These are phyloP conservation scores for Chloroclysta siterata DNA, from an alignment of 2,888 invertebrate genomes.

Conservation along the genomic window DNA sequence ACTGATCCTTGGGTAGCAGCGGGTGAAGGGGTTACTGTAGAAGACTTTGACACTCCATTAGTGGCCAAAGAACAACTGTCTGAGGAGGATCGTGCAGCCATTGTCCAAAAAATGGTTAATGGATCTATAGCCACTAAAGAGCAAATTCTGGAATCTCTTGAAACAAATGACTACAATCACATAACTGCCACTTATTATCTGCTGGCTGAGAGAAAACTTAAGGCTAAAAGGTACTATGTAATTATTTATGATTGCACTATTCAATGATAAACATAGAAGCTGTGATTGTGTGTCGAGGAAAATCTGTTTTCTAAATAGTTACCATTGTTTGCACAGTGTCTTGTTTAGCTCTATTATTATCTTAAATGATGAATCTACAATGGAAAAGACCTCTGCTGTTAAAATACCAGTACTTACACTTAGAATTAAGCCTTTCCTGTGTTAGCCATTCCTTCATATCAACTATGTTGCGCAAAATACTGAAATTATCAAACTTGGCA, in stretches of 20 bases:
- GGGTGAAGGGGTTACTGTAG: conserved; percentile 80
- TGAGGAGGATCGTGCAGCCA: conserved; percentile 95
- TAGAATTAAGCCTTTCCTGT: too few species aligned
- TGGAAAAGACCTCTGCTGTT: background rate
- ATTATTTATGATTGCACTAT: conserved; percentile 16
- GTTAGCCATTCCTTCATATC: too few species aligned
- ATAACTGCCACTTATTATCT: conserved; percentile 99
- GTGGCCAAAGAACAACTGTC: conserved; percentile 95
- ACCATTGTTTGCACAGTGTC: background rate
- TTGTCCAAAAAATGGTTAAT: conserved; percentile 98
- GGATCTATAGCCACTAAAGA: conserved; percentile 98
- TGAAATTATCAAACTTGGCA: too few species aligned
- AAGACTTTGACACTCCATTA: conserved; percentile 89
- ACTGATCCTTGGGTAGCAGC: conserved; percentile 93
- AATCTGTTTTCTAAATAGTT: conserved; percentile 12
- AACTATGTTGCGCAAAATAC: too few species aligned
- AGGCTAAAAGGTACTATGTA: conserved; percentile 86
- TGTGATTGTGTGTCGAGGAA: conserved; percentile 13
- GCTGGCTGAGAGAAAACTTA: conserved; percentile 95
- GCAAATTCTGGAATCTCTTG: conserved; percentile 96
- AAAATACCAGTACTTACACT: background rate
- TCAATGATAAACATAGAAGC: conserved; percentile 12
- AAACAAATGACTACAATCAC: conserved; percentile 98
- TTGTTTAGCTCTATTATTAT: conserved; percentile 9
- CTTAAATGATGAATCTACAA: conserved; percentile 1